These are phyloP conservation scores for Malurus cyaneus DNA, from an alignment of 2,113 vertebrate genomes.

Conservation along the genomic window DNA sequence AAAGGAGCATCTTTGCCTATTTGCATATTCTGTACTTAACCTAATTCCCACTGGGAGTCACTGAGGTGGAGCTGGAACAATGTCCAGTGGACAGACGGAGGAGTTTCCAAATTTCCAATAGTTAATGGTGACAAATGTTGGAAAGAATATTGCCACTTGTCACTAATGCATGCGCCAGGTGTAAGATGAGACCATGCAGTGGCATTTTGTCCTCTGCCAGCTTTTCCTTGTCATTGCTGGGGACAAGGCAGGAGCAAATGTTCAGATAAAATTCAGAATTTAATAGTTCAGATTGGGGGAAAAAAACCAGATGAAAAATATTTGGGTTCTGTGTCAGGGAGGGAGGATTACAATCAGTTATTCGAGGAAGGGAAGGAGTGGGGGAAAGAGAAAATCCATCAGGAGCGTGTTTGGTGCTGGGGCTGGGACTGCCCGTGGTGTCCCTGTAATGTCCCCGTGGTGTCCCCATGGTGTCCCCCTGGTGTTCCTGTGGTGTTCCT, in stretches of 20 bases:
- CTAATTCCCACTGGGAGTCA: not conserved
- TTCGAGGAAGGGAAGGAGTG: not conserved
- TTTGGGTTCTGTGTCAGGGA: not conserved
- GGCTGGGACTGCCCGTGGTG: accelerated
- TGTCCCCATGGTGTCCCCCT: no score
- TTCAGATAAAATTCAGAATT: not conserved
- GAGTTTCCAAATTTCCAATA: not conserved
- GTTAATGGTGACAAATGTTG: not conserved
- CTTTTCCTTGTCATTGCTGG: not conserved
- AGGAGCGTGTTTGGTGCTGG: not conserved
- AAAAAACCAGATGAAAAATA: not conserved
- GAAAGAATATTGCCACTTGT: not conserved
- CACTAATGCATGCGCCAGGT: not conserved
- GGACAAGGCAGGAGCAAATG: not conserved
- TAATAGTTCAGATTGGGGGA: not conserved
- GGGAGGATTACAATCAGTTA: not conserved
- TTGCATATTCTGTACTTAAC: not conserved
- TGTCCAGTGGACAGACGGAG: not conserved
- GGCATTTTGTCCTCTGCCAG: not conserved
- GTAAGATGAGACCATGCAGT: not conserved
- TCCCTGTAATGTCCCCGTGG: no score
- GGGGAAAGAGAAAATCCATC: not conserved
- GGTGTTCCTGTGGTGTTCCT: no score
- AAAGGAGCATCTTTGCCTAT: not conserved
- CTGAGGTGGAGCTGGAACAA: not conserved